Evolutionary conservation across 37 sponge, comb jelly and placozoan species (phyloP), one percentile per base, ranked within the genome.

Genomic region (Dysidea cf. avara): DNA sequence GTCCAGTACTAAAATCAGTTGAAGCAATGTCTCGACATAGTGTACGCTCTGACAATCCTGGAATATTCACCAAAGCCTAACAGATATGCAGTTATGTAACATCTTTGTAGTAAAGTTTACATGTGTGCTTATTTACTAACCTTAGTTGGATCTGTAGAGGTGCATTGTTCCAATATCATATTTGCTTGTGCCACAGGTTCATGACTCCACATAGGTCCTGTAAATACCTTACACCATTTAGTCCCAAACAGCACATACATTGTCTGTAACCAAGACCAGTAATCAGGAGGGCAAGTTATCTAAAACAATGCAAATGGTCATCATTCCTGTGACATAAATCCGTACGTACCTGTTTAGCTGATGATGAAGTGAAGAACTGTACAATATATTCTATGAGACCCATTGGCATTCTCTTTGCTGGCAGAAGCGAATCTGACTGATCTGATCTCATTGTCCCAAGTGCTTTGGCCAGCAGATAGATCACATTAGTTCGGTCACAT

Each of bases 231-330:
- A 9, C 61, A 34, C 75, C 75, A 74, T 30, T 74, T 74, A 3
- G 66, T 64, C 21, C 76, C 76, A 76, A 76, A 76, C 0, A 76
- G 54, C 4, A 51, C 25, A 20, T 76, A 76, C 65, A 53, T 63
- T 18, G 76, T 64, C 37, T 76, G 66, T 24, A 63, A 39, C 64
- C 64, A 76, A 4, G 4, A 11, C 3, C 55, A 52, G 18, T 76
- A 76, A 37, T 76, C 76, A 37, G 20, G 3, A 11, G 76, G 64
- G 30, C 76, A 76, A 20, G 14, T 7, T 18, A 74, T 28, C 75
- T 74, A 39, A 24, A 60, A 37, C 3, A 32, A 1, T 12, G 9
- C 7, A 12, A 12, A 43, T 12, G 46, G 46, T 43, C 5, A 43
- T 43, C 5, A 43, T 9, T 43, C 7, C 9, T 12, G n/a, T n/a